Percentiles rank a stretch among this genome's conserved stretches.
Conservation (phyloP, 1,140 invertebrate genomes). For the Hylaeus volcanicus region DNA sequence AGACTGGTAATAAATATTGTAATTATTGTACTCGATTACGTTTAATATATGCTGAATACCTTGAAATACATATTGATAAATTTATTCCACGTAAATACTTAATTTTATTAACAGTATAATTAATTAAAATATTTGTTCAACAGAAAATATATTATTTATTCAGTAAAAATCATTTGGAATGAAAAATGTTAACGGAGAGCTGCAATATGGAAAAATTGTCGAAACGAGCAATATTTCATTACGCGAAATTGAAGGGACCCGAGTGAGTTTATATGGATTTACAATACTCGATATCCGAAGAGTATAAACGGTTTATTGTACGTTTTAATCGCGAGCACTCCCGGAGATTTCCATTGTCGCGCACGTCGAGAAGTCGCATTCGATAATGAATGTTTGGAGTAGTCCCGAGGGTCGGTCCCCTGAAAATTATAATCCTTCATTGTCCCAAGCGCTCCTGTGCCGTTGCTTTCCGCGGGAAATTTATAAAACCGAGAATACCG, state of each 20-base stretch:
- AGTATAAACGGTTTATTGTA: background rate
- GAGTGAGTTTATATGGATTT: background rate
- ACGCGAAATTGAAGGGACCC: too few relatives aligned
- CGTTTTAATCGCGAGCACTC: background rate
- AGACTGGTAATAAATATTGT: too few relatives aligned
- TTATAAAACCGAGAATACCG: constrained; percentile 7
- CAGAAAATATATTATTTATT: too few relatives aligned
- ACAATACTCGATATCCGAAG: background rate
- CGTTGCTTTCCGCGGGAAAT: background rate
- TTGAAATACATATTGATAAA: too few relatives aligned
- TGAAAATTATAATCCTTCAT: constrained; percentile 22
- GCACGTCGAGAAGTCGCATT: background rate
- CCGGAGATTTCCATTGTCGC: background rate
- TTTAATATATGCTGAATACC: too few relatives aligned
- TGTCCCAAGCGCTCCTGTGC: background rate
- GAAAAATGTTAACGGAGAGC: too few relatives aligned
- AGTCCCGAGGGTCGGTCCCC: background rate
- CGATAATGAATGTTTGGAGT: constrained; percentile 5
- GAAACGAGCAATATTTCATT: background rate
- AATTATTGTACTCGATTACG: too few relatives aligned
- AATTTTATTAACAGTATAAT: too few relatives aligned
- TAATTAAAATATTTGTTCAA: too few relatives aligned
- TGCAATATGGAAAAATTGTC: too few relatives aligned
- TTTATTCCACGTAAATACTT: too few relatives aligned
- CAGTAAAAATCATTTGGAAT: too few relatives aligned